Evolutionary conservation across 2,113 vertebrate species (phyloP).

Genomic region (Pseudorasbora parva): DNA sequence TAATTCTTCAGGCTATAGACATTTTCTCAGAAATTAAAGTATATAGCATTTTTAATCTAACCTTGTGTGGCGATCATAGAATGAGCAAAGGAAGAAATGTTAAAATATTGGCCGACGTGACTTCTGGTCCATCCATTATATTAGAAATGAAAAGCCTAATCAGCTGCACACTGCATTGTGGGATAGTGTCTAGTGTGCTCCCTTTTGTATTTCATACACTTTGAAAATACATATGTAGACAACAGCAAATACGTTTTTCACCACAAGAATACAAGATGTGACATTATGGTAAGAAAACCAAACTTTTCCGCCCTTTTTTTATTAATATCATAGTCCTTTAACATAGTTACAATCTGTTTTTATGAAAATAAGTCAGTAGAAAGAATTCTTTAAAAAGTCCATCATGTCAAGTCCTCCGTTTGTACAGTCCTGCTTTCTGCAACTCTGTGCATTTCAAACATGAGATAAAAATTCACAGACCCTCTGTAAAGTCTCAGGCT

Average conservation of each 20-base stretch:
- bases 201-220: too few species aligned
- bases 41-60: too few species aligned
- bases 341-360: slow-evolving; percentile 66
- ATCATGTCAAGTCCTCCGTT: slow-evolving; percentile 48
- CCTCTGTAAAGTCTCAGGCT: slow-evolving; percentile 35
- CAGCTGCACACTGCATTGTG: too few species aligned
- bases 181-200: too few species aligned
- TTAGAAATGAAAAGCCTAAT: too few species aligned
- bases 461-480: slow-evolving; percentile 55
- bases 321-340: slow-evolving; percentile 65
- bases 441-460: slow-evolving; percentile 36
- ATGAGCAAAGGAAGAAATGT: too few species aligned
- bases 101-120: too few species aligned
- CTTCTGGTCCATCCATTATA: too few species aligned
- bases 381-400: slow-evolving; percentile 68
- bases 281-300: slow-evolving; percentile 21
- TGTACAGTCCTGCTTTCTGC: slow-evolving; percentile 53
- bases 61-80: too few species aligned
- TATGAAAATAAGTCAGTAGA: slow-evolving; percentile 71
- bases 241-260: background rate
- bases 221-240: too few species aligned
- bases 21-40: too few species aligned
- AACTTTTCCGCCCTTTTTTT: slow-evolving; percentile 56
- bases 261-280: background rate
- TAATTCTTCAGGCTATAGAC: too few species aligned